Conservation (phyloP, 1,140 invertebrate genomes). For the Brachionus koreanus region DNA sequence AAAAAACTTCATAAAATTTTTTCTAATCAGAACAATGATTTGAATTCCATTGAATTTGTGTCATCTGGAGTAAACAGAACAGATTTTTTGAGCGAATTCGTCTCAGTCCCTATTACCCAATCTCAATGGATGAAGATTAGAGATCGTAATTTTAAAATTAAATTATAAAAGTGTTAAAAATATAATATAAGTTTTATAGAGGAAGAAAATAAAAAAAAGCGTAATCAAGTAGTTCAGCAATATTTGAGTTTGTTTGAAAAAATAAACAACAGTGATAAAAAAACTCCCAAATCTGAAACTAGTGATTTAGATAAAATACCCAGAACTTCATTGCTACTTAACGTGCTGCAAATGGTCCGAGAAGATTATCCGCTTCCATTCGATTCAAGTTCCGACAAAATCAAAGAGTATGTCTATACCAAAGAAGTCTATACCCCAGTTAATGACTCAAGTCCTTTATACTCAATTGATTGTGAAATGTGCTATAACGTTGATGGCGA, state of each 20-base stretch:
- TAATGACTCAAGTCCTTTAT: conserved; percentile 21
- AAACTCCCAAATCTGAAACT: neutral
- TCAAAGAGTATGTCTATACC: conserved; percentile 1
- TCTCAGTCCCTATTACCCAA: conserved; percentile 12
- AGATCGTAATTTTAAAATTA: conserved; percentile 10
- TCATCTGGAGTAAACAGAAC: neutral
- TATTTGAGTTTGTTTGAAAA: conserved; percentile 20
- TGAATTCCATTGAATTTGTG: conserved; percentile 26
- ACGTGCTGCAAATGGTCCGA: conserved; percentile 34
- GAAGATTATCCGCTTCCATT: conserved; percentile 43
- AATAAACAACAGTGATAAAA: neutral
- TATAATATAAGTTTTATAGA: neutral
- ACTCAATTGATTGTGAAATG: conserved; percentile 45
- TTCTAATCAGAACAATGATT: neutral
- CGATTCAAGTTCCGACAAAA: conserved; percentile 6
- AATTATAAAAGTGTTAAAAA: neutral
- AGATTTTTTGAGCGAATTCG: neutral
- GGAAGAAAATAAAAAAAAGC: neutral
- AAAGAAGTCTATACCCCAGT: conserved; percentile 12
- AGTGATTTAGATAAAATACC: conserved; percentile 41
- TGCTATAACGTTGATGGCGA: conserved; percentile 35
- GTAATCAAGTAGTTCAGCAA: conserved; percentile 20
- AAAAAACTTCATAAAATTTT: conserved; percentile 4
- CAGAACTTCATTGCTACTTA: conserved; percentile 8
- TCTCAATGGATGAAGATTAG: conserved; percentile 38